A percentile compares a stretch with the other conserved stretches of the same genome.
Conservation (phyloP, 2,888 invertebrate species). For the Synergus japonicus region DNA sequence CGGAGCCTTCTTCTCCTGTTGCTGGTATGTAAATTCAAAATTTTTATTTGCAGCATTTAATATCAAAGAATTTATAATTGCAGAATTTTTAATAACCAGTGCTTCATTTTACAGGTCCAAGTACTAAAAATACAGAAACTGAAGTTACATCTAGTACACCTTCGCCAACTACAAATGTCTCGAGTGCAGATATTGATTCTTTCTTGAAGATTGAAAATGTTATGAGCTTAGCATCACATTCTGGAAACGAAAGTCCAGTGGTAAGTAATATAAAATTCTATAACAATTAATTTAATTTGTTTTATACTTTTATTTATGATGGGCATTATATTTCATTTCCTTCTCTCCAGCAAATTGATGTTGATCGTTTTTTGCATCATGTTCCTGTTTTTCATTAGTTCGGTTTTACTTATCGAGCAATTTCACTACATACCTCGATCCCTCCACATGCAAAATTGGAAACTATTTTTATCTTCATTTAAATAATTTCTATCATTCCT, state of each 20-base stretch:
- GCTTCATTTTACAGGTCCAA: slow-evolving; percentile 13
- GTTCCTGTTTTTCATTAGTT: not conserved
- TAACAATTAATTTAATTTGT: slow-evolving; percentile 1
- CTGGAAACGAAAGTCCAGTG: slow-evolving; percentile 56
- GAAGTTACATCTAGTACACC: slow-evolving; percentile 15
- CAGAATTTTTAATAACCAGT: not conserved
- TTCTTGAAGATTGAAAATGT: slow-evolving; percentile 79
- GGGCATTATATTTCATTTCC: not conserved
- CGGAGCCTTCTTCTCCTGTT: slow-evolving; percentile 41
- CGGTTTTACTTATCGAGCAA: not conserved
- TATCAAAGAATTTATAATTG: not conserved
- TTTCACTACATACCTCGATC: not conserved
- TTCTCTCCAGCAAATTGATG: not conserved
- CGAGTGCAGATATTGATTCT: slow-evolving; percentile 56
- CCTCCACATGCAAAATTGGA: not conserved
- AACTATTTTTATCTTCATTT: not conserved
- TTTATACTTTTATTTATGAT: not conserved
- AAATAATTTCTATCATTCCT: not conserved
- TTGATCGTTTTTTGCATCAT: not conserved
- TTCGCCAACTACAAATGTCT: slow-evolving; percentile 35
- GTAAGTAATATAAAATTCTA: slow-evolving; percentile 53
- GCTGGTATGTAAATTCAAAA: slow-evolving; percentile 51
- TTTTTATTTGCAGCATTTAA: not conserved
- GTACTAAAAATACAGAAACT: slow-evolving; percentile 41
- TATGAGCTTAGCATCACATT: slow-evolving; percentile 77